Percentiles rank a stretch among this genome's conserved stretches.
phyloP scores from a whole-genome alignment of 2,888 invertebrate species.

The Tipula helvola region DNA sequence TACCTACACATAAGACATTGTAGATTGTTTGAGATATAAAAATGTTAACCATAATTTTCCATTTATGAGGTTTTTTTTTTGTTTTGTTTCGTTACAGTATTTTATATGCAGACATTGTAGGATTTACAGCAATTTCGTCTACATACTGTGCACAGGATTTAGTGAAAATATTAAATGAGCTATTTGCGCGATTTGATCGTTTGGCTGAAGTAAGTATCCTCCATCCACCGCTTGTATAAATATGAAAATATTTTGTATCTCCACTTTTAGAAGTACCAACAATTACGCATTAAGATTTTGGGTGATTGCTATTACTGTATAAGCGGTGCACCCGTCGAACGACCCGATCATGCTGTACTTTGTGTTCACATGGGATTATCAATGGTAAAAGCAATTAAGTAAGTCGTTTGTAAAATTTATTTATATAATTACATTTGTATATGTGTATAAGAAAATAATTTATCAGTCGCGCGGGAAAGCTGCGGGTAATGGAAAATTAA shows the following conservation, averaged over 20 bases:
- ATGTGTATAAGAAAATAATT: not conserved
- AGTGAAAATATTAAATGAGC: conserved; percentile 88
- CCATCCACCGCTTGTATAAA: no score
- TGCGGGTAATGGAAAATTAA: not conserved
- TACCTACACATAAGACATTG: not conserved
- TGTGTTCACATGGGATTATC: conserved; percentile 93
- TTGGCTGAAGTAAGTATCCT: conserved; percentile 54
- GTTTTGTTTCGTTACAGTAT: conserved; percentile 49
- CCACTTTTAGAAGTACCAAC: conserved; percentile 71
- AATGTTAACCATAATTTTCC: not conserved
- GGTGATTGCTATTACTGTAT: conserved; percentile 98
- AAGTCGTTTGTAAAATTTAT: conserved; percentile 33
- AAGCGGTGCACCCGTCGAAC: conserved; percentile 83
- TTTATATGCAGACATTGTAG: conserved; percentile 94
- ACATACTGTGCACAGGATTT: conserved; percentile 92
- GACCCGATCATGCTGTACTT: conserved; percentile 82
- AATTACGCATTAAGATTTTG: conserved; percentile 86
- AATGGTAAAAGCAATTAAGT: conserved; percentile 96
- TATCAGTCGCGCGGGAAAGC: not conserved
- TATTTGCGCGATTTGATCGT: conserved; percentile 90
- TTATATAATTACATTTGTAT: not conserved
- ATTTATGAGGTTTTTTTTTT: not conserved
- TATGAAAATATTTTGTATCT: not conserved
- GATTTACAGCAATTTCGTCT: conserved; percentile 92
- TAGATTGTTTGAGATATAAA: not conserved